Evolutionary conservation across 2,888 invertebrate genomes (phyloP).

Genomic region (Thera obeliscata): DNA sequence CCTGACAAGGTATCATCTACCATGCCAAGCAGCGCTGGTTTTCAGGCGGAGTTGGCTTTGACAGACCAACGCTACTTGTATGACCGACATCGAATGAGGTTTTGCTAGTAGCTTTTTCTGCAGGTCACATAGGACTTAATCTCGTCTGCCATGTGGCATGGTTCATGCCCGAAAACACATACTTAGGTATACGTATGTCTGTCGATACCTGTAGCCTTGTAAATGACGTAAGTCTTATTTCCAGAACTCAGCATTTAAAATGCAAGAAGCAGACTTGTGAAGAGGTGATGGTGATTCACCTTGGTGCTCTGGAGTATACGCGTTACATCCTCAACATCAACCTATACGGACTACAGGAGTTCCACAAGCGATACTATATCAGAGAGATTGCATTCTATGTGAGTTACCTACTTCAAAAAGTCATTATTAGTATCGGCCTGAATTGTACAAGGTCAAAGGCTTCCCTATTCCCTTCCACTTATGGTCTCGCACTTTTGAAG

Average conservation of each 20-base stretch:
- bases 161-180: too few species aligned
- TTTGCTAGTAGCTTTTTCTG: neutral
- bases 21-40: too few species aligned
- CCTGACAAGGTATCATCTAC: too few species aligned
- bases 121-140: neutral
- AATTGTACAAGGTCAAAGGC: too few species aligned
- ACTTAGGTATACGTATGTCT: neutral
- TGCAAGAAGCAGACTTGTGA: constrained; percentile 93
- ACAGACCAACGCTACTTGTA: neutral
- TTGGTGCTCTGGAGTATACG: constrained; percentile 94
- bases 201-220: neutral
- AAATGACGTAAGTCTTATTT: constrained; percentile 38
- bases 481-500: too few species aligned
- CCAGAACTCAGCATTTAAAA: constrained; percentile 91
- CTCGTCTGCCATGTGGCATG: too few species aligned
- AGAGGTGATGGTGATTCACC: constrained; percentile 94
- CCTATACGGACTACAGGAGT: constrained; percentile 93
- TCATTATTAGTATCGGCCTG: too few species aligned
- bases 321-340: constrained; percentile 93
- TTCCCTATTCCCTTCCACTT: too few species aligned
- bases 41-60: too few species aligned
- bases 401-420: constrained; percentile 68
- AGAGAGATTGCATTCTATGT: constrained; percentile 94
- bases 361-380: constrained; percentile 93
- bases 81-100: neutral